Conservation (phyloP, 2,888 invertebrate species). For the Xestia c-nigrum region DNA sequence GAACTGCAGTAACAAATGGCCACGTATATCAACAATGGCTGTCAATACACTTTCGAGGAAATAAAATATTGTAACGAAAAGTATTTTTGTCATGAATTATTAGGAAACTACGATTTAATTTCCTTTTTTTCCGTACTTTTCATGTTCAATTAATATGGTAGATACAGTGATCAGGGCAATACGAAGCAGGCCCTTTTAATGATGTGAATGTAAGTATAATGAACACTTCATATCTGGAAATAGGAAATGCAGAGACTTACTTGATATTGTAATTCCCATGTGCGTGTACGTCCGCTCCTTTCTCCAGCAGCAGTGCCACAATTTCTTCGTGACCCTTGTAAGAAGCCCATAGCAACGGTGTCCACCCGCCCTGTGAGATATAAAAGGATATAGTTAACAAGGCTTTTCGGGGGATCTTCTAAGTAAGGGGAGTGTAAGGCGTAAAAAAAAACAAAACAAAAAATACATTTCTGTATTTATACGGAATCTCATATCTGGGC, state of each 20-base stretch:
- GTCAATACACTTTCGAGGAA: too few species aligned
- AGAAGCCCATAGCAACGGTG: slow-evolving; percentile 99
- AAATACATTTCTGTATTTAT: neutral
- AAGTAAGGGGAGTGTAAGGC: neutral
- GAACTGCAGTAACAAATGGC: too few species aligned
- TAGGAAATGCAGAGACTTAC: slow-evolving; percentile 58
- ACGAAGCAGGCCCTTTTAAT: neutral
- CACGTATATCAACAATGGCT: too few species aligned
- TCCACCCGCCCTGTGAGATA: slow-evolving; percentile 96
- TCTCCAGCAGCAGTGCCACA: slow-evolving; percentile 94
- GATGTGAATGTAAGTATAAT: neutral
- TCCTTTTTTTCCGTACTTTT: neutral
- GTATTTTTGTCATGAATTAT: too few species aligned
- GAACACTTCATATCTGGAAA: neutral
- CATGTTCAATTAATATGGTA: neutral
- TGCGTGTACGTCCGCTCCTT: slow-evolving; percentile 98
- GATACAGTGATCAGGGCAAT: neutral
- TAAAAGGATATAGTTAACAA: neutral
- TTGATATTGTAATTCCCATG: slow-evolving; percentile 98
- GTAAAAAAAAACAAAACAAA: too few species aligned
- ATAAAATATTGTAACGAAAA: too few species aligned
- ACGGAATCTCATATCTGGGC: neutral
- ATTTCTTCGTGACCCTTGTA: slow-evolving; percentile 97
- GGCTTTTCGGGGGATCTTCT: neutral
- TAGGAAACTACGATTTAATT: too few species aligned